These are phyloP conservation scores for Ladona fulva DNA, from an alignment of 1,140 invertebrate genomes.

Conservation along the genomic window DNA sequence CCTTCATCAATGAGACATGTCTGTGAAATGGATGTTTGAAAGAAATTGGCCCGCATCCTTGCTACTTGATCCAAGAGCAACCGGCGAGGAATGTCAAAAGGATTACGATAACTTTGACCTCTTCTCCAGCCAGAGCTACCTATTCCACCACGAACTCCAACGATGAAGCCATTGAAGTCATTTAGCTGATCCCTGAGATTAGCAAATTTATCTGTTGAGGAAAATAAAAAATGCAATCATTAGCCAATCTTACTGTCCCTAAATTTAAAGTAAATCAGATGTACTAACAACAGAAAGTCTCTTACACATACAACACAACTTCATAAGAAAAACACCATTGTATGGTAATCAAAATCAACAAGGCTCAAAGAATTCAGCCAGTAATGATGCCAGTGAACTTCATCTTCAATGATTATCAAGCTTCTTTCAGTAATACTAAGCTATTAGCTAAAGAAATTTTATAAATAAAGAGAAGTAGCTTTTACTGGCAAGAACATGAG, in stretches of 20 bases:
- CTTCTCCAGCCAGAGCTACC: conserved; percentile 46
- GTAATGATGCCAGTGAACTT: too few relatives aligned
- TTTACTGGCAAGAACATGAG: too few relatives aligned
- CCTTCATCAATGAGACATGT: conserved; percentile 72
- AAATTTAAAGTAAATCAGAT: neutral
- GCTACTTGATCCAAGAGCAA: conserved; percentile 86
- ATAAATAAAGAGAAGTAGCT: too few relatives aligned
- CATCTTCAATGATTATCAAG: too few relatives aligned
- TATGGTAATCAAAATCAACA: too few relatives aligned
- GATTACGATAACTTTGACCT: conserved; percentile 80
- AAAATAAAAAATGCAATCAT: neutral
- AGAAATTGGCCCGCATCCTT: conserved; percentile 89
- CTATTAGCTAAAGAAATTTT: too few relatives aligned
- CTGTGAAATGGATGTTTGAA: conserved; percentile 64
- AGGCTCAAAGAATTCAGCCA: too few relatives aligned
- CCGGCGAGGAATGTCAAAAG: conserved; percentile 87
- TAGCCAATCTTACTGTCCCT: neutral
- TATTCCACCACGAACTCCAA: conserved; percentile 47
- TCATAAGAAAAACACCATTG: too few relatives aligned
- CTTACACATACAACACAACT: too few relatives aligned
- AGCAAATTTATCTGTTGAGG: conserved; percentile 65
- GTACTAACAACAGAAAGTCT: too few relatives aligned
- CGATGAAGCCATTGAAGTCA: conserved; percentile 78
- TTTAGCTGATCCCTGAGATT: conserved; percentile 70
- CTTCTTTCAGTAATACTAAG: too few relatives aligned